Evolutionary conservation across 2,888 invertebrate species (phyloP).

Genomic region (Cataglyphis livida): DNA sequence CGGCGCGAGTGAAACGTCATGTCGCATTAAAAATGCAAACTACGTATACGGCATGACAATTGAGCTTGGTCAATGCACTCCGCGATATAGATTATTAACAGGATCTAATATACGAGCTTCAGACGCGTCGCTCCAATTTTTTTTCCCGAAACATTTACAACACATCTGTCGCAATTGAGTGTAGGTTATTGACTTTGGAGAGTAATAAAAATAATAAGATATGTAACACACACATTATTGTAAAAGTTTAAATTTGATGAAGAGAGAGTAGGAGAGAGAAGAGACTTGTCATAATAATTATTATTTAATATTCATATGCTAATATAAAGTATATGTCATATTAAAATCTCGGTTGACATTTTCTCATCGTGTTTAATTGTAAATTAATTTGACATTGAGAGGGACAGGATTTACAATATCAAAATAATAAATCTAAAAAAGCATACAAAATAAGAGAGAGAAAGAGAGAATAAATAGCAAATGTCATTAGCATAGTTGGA

Average conservation of each 20-base stretch:
- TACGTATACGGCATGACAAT: conserved; percentile 19
- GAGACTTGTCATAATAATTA: neutral
- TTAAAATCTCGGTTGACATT: neutral
- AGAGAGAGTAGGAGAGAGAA: neutral
- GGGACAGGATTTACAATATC: neutral
- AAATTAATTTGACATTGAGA: neutral
- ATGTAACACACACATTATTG: neutral
- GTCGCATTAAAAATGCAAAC: conserved; percentile 38
- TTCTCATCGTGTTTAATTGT: neutral
- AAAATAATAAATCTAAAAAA: neutral
- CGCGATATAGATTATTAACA: conserved; percentile 52
- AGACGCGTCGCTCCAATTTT: conserved; percentile 43
- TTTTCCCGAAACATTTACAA: conserved; percentile 16
- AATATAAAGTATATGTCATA: too few relatives aligned
- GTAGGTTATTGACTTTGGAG: conserved; percentile 7
- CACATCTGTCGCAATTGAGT: neutral
- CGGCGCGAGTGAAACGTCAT: conserved; percentile 11
- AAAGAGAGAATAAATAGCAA: neutral
- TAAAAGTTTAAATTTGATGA: neutral
- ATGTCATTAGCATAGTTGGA: neutral
- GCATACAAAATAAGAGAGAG: neutral
- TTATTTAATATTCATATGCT: neutral
- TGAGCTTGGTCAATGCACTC: conserved; percentile 57
- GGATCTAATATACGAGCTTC: conserved; percentile 23
- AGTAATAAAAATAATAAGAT: conserved; percentile 18